Percentiles rank a stretch among this genome's conserved stretches.
Evolutionary conservation across 2,888 invertebrate species (phyloP).

Genomic region (Nemurella pictetii): DNA sequence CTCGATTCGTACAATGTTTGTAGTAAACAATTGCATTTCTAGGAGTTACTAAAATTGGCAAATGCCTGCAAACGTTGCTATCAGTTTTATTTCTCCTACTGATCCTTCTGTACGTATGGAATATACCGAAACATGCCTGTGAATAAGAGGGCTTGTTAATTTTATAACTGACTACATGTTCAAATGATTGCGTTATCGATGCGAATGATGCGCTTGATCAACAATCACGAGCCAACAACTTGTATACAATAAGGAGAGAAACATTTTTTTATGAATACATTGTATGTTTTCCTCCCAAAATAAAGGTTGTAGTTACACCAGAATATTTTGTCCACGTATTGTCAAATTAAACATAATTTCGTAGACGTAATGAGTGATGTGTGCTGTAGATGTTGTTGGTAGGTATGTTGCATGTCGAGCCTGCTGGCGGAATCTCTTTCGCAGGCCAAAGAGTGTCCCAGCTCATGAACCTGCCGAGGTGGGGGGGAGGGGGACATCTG

Average conservation of each 20-base stretch:
- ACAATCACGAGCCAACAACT: not conserved
- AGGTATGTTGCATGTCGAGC: not conserved
- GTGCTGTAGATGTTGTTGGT: not conserved
- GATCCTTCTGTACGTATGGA: not conserved
- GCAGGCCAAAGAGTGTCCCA: no score
- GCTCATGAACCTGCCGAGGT: no score
- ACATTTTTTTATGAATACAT: not conserved
- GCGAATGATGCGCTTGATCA: not conserved
- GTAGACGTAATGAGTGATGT: no score
- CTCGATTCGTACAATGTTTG: conserved; percentile 13
- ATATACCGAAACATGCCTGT: not conserved
- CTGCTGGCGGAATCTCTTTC: no score
- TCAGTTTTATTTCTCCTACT: not conserved
- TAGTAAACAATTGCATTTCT: conserved; percentile 43
- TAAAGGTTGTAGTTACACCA: not conserved
- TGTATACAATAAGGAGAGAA: not conserved
- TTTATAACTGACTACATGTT: not conserved
- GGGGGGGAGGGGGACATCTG: no score
- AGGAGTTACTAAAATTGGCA: conserved; percentile 46
- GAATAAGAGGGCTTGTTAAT: not conserved
- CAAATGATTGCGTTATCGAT: not conserved
- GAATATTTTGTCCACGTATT: not conserved
- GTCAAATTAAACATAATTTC: no score
- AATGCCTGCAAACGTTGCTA: conserved; percentile 42
- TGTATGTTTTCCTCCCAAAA: not conserved